A percentile compares a stretch with the other conserved stretches of the same genome.
phyloP scores from a whole-genome alignment of 2,888 invertebrate species.

The Morpho deidamia region DNA sequence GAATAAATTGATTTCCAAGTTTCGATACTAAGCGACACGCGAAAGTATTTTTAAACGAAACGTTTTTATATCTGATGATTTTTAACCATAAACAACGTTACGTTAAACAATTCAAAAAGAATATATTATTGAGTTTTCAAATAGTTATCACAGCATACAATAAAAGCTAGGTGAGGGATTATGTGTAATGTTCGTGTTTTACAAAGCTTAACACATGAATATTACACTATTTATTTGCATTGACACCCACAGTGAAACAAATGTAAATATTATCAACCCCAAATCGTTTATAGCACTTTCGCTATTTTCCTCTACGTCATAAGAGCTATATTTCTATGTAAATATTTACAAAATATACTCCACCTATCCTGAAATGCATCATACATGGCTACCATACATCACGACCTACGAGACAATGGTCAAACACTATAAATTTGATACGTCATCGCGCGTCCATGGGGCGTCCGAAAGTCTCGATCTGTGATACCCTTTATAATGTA shows the following conservation, averaged over 20 bases:
- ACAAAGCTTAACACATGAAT: conserved; percentile 16
- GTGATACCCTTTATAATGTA: conserved; percentile 53
- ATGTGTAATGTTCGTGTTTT: conserved; percentile 13
- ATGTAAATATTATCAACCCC: conserved; percentile 13
- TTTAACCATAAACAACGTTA: conserved; percentile 3
- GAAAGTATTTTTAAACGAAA: conserved; percentile 3
- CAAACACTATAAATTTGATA: conserved; percentile 62
- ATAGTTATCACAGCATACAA: conserved; percentile 18
- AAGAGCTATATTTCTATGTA: neutral
- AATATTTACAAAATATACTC: conserved; percentile 16
- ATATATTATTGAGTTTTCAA: conserved; percentile 3
- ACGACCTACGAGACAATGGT: conserved; percentile 51
- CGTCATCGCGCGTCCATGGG: conserved; percentile 48
- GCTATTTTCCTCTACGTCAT: neutral
- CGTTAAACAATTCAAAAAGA: conserved; percentile 4
- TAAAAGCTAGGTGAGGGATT: conserved; percentile 8
- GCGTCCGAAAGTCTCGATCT: conserved; percentile 43
- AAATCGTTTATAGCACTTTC: neutral
- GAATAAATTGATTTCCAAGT: neutral
- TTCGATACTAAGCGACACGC: neutral
- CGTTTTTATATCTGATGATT: conserved; percentile 7
- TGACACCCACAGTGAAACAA: conserved; percentile 20
- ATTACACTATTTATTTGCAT: conserved; percentile 21
- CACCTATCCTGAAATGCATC: conserved; percentile 43
- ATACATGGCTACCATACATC: conserved; percentile 41